A percentile compares a stretch with the other conserved stretches of the same genome.
Evolutionary conservation across 1,140 invertebrate genomes (phyloP).

Genomic region (Trichoplusia ni): DNA sequence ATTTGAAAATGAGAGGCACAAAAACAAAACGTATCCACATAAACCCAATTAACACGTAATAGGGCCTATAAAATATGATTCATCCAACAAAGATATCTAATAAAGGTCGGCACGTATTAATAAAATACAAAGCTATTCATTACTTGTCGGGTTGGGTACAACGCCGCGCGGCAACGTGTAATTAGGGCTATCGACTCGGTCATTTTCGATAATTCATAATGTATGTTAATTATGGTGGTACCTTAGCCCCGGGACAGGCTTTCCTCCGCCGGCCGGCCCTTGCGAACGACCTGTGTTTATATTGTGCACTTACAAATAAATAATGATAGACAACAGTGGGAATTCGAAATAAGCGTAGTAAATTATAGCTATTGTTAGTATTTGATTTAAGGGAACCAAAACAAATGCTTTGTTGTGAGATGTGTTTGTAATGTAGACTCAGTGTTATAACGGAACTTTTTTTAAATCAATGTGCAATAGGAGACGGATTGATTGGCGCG

Average conservation of each 20-base stretch:
- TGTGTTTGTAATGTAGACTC: neutral
- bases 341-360: constrained; percentile 28
- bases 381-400: constrained; percentile 21
- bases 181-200: constrained; percentile 67
- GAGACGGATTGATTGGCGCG: too few relatives aligned
- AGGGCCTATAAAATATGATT: constrained; percentile 58
- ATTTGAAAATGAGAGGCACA: constrained; percentile 23
- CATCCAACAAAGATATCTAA: constrained; percentile 63
- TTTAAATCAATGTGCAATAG: neutral
- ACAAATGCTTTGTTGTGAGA: neutral
- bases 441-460: neutral
- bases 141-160: constrained; percentile 44
- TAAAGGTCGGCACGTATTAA: constrained; percentile 60
- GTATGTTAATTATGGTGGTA: constrained; percentile 75
- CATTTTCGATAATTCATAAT: constrained; percentile 78
- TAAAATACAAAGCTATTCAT: constrained; percentile 67
- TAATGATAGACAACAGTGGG: constrained; percentile 32
- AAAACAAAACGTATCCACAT: constrained; percentile 30
- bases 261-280: constrained; percentile 21
- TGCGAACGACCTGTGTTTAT: constrained; percentile 31
- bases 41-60: constrained; percentile 63
- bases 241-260: constrained; percentile 57
- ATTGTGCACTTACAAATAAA: constrained; percentile 35
- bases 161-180: constrained; percentile 56
- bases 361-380: constrained; percentile 30